phyloP scores from a whole-genome alignment of 2,113 vertebrate species.

The Eulacestoma nigropectus region DNA sequence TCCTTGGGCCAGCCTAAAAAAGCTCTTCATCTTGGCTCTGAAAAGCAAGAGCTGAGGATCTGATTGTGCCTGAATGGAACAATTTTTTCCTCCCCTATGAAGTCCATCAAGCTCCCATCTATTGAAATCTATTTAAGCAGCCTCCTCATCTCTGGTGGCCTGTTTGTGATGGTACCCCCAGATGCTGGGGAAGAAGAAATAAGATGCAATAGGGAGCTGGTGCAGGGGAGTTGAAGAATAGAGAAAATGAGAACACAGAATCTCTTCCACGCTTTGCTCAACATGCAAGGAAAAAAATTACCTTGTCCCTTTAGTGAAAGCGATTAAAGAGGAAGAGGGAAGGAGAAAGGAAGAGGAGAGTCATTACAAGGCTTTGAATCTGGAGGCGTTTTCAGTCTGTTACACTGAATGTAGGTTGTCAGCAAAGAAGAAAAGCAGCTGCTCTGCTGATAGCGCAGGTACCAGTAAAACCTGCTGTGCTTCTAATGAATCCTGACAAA shows the following conservation, averaged over 20 bases:
- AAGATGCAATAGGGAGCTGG: not conserved
- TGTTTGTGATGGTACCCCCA: not conserved
- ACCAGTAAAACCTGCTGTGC: not conserved
- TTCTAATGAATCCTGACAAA: constrained; percentile 14
- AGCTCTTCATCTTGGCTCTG: not conserved
- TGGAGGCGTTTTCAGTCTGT: constrained; percentile 23
- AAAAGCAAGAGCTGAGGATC: not conserved
- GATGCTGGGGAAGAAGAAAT: not conserved
- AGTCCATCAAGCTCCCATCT: not conserved
- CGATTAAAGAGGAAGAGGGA: not conserved
- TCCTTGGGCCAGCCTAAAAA: not conserved
- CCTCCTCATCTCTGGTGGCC: not conserved
- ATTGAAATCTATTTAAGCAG: not conserved
- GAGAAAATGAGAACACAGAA: not conserved
- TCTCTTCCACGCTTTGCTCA: not conserved
- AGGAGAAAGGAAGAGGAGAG: not conserved
- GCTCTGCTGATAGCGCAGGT: constrained; percentile 17
- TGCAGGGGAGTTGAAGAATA: not conserved
- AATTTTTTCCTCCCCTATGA: not conserved
- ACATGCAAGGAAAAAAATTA: not conserved
- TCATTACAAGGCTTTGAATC: constrained; percentile 31
- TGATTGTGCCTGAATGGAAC: not conserved
- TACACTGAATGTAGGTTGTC: not conserved
- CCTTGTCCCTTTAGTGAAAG: not conserved
- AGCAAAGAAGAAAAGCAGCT: constrained; percentile 1